Evolutionary conservation across 1,140 invertebrate species (phyloP), one percentile per base, ranked within the genome.

Genomic region (Tetramorium simillimum): DNA sequence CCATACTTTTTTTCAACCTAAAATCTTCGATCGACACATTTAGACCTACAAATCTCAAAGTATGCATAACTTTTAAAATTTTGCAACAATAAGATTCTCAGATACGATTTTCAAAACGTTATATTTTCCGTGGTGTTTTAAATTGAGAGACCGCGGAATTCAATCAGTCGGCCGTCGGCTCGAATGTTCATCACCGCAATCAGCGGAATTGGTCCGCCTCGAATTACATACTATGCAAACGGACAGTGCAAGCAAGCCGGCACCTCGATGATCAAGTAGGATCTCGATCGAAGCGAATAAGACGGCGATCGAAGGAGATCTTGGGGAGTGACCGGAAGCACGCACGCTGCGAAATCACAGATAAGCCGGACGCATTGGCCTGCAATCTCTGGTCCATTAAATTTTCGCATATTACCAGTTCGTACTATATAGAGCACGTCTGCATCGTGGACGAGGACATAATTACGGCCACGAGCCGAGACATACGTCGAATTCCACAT

Each of bases 121-220:
- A 14, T 0, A 67, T 67, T 80, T 65, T 67, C 21, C 51, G 10
- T 33, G 16, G 21, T 16, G 16, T n/a, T 58, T 65, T 28, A 28
- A 82, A 56, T 6, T 43, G 21, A 1, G 5, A n/a, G 1, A 43
- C 58, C 65, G 49, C 16, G 67, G 24, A 73, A 46, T 73, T 28
- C 37, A 82, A 82, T 82, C 65, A 53, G 2, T 24, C 24, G 80
- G 14, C 9, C 53, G 37, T 33, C n/a, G 40, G 53, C 1, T 82
- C 40, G 53, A 72, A 72, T 60, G 53, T 75, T 75, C 69, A 75
- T 84, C 80, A 84, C 12, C 18, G 40, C 53, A 84, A 84, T 84
- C 80, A 84, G 69, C 28, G 53, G 18, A 14, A 84, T 84, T 73
- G 80, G 49, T 49, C 43, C 18, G 53, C 14, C 53, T 75, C 24